These are phyloP conservation scores for Columba guinea DNA, from an alignment of 2,797 vertebrate species.

Conservation along the genomic window DNA sequence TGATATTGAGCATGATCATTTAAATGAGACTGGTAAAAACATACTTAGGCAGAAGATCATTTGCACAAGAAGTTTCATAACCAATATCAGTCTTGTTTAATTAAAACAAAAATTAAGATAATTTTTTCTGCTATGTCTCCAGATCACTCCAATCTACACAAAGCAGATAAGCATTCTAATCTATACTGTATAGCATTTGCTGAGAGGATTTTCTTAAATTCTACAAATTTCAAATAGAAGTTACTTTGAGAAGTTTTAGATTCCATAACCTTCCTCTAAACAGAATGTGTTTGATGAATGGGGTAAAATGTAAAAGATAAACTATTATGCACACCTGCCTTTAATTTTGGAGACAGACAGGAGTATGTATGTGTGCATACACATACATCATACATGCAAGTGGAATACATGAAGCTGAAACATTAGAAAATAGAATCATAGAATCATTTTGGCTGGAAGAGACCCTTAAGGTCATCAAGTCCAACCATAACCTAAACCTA, in stretches of 20 bases:
- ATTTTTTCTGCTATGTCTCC: background rate
- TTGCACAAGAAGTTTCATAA: slow-evolving; percentile 7
- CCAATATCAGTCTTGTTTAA: background rate
- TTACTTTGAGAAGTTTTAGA: background rate
- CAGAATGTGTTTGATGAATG: background rate
- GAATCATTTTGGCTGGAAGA: too few species aligned
- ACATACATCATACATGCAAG: background rate
- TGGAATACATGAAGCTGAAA: background rate
- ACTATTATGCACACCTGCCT: background rate
- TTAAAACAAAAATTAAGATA: slow-evolving; percentile 23
- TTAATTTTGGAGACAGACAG: background rate
- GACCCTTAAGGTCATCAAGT: too few species aligned
- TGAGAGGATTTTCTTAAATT: background rate
- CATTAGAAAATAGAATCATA: background rate
- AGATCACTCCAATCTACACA: background rate
- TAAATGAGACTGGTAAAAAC: background rate
- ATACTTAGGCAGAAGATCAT: background rate
- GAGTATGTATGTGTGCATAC: background rate
- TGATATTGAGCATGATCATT: background rate
- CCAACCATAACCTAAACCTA: background rate
- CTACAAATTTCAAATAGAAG: background rate
- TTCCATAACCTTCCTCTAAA: background rate
- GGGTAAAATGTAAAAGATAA: background rate
- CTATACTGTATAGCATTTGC: background rate
- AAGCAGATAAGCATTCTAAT: background rate